Percentiles rank a stretch among this genome's conserved stretches.
Conservation (phyloP, 2,888 invertebrate species). For the Drosophila siamana region DNA sequence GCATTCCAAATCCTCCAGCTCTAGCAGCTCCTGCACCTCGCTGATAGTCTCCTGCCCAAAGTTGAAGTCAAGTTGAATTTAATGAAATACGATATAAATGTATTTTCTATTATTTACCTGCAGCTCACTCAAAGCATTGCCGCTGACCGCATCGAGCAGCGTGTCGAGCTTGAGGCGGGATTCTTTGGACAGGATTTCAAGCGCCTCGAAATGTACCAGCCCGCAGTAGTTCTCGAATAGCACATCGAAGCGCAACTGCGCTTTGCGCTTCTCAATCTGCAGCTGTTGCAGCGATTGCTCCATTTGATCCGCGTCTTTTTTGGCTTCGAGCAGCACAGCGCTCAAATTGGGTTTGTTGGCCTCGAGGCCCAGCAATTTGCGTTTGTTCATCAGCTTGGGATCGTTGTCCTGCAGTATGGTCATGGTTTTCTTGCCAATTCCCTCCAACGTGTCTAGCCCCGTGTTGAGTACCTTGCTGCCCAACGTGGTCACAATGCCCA, state of each 20-base stretch:
- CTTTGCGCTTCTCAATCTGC: slow-evolving; percentile 81
- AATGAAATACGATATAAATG: neutral
- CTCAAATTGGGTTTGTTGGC: slow-evolving; percentile 82
- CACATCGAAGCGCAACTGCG: slow-evolving; percentile 90
- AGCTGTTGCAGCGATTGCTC: slow-evolving; percentile 81
- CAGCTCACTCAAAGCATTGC: slow-evolving; percentile 88
- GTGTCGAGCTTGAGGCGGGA: slow-evolving; percentile 91
- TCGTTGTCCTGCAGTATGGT: slow-evolving; percentile 96
- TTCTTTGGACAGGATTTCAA: slow-evolving; percentile 95
- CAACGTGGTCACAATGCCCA: slow-evolving; percentile 80
- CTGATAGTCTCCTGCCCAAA: slow-evolving; percentile 89
- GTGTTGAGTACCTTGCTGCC: slow-evolving; percentile 91
- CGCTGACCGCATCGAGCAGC: slow-evolving; percentile 87
- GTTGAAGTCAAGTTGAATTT: neutral
- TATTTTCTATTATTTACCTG: slow-evolving; percentile 64
- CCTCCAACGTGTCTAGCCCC: slow-evolving; percentile 95
- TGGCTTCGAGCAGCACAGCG: slow-evolving; percentile 89
- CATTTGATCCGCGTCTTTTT: slow-evolving; percentile 87
- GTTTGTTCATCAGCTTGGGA: slow-evolving; percentile 91
- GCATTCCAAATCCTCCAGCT: slow-evolving; percentile 89
- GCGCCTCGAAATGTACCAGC: slow-evolving; percentile 94
- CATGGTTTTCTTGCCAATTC: slow-evolving; percentile 97
- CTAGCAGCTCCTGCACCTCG: slow-evolving; percentile 92
- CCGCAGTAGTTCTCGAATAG: slow-evolving; percentile 95
- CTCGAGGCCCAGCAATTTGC: slow-evolving; percentile 86